These are phyloP conservation scores for Synergus gifuensis DNA, from an alignment of 2,888 invertebrate species.

Conservation along the genomic window DNA sequence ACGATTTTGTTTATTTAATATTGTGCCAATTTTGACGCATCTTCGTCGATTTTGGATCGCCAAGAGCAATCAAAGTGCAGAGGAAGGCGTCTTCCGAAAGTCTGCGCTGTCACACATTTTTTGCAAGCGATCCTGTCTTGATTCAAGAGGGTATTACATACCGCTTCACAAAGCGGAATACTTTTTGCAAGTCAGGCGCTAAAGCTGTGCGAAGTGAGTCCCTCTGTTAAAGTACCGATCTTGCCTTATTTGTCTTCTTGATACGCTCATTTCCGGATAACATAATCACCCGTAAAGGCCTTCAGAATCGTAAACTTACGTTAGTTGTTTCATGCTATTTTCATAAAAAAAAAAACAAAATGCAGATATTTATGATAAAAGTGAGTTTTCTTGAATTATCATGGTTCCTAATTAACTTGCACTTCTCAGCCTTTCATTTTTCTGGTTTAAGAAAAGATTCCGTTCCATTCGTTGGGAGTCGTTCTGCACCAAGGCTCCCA, in stretches of 20 bases:
- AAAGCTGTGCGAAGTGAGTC: not conserved
- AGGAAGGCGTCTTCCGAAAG: slow-evolving; percentile 2
- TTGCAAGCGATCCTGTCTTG: not conserved
- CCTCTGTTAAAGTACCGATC: not conserved
- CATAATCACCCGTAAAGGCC: not conserved
- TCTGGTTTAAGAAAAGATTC: slow-evolving; percentile 14
- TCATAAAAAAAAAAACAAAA: too few relatives aligned
- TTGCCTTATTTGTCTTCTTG: slow-evolving; percentile 1
- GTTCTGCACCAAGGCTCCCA: slow-evolving; percentile 70
- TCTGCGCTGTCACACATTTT: not conserved
- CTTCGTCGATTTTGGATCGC: not conserved
- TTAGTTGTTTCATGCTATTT: not conserved
- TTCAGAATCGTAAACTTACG: slow-evolving; percentile 7
- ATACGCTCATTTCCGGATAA: not conserved
- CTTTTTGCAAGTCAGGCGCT: not conserved
- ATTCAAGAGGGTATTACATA: slow-evolving; percentile 9
- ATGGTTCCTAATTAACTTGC: not conserved
- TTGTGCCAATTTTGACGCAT: not conserved
- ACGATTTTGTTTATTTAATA: not conserved
- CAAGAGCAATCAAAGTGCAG: not conserved
- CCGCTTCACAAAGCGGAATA: slow-evolving; percentile 1
- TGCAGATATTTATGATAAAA: too few relatives aligned
- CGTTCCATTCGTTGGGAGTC: slow-evolving; percentile 70
- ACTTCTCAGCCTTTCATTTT: slow-evolving; percentile 9
- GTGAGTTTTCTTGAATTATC: too few relatives aligned